These are phyloP conservation scores for Eciton burchellii DNA, from an alignment of 1,140 invertebrate genomes.

Conservation along the genomic window DNA sequence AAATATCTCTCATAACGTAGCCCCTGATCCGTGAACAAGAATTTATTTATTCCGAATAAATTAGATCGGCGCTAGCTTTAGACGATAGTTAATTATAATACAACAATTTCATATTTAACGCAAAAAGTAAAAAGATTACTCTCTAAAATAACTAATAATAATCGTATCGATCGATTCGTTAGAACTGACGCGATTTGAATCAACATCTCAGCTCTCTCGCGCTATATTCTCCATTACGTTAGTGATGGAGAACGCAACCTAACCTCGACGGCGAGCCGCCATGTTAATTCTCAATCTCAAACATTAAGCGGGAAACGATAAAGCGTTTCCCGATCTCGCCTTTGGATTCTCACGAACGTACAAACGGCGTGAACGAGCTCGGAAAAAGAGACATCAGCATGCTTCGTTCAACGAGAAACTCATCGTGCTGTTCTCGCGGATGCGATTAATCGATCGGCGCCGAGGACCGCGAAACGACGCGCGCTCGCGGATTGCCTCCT, in stretches of 20 bases:
- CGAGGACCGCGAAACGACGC: not conserved
- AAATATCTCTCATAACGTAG: constrained; percentile 3
- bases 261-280: too few relatives aligned
- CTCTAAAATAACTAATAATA: too few relatives aligned
- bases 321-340: not conserved
- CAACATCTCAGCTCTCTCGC: not conserved
- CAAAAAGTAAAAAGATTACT: too few relatives aligned
- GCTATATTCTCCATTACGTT: too few relatives aligned
- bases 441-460: not conserved
- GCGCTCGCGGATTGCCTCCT: not conserved
- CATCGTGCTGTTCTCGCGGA: not conserved
- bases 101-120: too few relatives aligned
- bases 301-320: not conserved
- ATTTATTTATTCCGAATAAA: not conserved
- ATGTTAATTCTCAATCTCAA: not conserved
- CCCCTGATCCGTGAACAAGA: not conserved
- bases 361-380: not conserved
- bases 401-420: not conserved
- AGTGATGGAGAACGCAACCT: too few relatives aligned
- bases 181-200: not conserved
- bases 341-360: not conserved
- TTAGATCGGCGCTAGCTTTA: too few relatives aligned
- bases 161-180: too few relatives aligned
- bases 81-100: too few relatives aligned
- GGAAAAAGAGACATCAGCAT: not conserved